Evolutionary conservation across 1,140 invertebrate genomes (phyloP).

Genomic region (Apis mellifera): DNA sequence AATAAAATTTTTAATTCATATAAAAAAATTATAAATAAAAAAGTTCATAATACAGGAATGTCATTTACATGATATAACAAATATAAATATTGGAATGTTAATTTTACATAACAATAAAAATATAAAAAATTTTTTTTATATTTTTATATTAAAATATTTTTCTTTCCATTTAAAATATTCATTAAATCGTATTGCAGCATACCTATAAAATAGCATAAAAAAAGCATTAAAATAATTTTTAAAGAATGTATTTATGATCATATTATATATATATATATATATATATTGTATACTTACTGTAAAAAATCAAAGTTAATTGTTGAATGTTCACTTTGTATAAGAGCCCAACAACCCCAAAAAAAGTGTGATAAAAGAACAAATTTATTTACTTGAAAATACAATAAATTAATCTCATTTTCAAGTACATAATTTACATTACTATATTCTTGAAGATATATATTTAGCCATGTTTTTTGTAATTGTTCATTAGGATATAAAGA

Average conservation of each 20-base stretch:
- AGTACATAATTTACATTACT: slow-evolving; percentile 79
- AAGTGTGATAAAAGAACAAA: slow-evolving; percentile 92
- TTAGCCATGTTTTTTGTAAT: slow-evolving; percentile 92
- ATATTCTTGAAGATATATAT: slow-evolving; percentile 87
- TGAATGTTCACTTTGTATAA: slow-evolving; percentile 95
- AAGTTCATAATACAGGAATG: slow-evolving; percentile 13
- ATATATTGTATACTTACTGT: slow-evolving; percentile 83
- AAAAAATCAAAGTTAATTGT: slow-evolving; percentile 97
- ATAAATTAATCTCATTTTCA: slow-evolving; percentile 84
- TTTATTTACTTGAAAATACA: slow-evolving; percentile 91
- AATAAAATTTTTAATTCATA: slow-evolving; percentile 4
- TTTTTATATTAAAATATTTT: slow-evolving; percentile 24
- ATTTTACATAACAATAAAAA: slow-evolving; percentile 8
- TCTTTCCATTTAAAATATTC: slow-evolving; percentile 83
- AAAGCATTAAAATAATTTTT: slow-evolving; percentile 12
- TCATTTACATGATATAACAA: neutral
- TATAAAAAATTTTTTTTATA: slow-evolving; percentile 5
- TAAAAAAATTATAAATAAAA: slow-evolving; percentile 16
- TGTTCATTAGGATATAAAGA: slow-evolving; percentile 89
- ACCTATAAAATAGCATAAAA: slow-evolving; percentile 79
- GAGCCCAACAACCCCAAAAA: slow-evolving; percentile 96
- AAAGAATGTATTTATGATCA: slow-evolving; percentile 3
- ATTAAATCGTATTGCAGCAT: slow-evolving; percentile 85
- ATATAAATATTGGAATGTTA: slow-evolving; percentile 13
- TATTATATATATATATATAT: neutral